Conservation (phyloP, 1,140 invertebrate genomes). For the Hydropsyche tenuis region DNA sequence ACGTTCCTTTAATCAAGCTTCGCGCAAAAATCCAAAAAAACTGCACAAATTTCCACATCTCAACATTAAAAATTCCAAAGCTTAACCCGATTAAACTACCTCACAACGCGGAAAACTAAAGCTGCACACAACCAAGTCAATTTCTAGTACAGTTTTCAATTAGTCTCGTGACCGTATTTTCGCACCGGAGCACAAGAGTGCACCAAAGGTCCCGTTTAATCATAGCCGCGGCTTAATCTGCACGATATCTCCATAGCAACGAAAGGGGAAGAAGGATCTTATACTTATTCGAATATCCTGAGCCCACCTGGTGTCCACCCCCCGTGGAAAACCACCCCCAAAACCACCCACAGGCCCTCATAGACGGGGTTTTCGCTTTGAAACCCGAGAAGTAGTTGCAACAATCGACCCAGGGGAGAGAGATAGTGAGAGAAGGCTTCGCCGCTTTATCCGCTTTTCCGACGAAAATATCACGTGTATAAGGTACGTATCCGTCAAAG, state of each 20-base stretch:
- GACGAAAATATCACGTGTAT: too few relatives aligned
- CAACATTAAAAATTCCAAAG: too few relatives aligned
- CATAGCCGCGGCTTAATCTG: constrained; percentile 18
- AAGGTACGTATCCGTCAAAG: too few relatives aligned
- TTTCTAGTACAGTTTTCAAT: neutral
- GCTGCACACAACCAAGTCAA: too few relatives aligned
- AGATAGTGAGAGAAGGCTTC: neutral
- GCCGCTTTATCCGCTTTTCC: neutral
- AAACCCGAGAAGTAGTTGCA: constrained; percentile 16
- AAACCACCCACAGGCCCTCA: neutral
- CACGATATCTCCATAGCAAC: constrained; percentile 21
- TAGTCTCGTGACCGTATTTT: constrained; percentile 12
- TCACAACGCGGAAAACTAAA: too few relatives aligned
- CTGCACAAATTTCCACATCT: too few relatives aligned
- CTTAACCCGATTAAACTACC: too few relatives aligned
- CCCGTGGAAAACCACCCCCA: neutral
- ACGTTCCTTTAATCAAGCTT: too few relatives aligned
- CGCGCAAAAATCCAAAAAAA: too few relatives aligned
- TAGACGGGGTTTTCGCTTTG: constrained; percentile 13
- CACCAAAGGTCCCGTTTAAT: constrained; percentile 22
- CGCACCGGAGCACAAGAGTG: neutral
- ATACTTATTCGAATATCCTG: neutral
- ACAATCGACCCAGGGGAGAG: constrained; percentile 11
- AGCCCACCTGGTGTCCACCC: constrained; percentile 6
- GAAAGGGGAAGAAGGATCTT: neutral